Conservation (phyloP, 2,797 vertebrate species). For the Discoglossus pictus region DNA sequence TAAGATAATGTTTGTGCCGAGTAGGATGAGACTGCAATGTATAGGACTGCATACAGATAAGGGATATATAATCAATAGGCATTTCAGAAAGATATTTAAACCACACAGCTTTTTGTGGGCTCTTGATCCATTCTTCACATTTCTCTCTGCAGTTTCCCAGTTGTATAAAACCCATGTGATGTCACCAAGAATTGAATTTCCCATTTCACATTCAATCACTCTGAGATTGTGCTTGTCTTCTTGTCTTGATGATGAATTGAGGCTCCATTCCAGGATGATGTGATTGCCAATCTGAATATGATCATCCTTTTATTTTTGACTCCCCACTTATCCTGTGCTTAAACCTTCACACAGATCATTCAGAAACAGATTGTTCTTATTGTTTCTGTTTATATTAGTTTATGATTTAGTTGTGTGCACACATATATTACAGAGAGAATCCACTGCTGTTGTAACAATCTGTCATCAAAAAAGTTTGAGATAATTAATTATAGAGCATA, state of each 20-base stretch:
- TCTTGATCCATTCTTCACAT: constrained; percentile 34
- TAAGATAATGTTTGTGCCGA: constrained; percentile 8
- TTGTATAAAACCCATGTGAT: constrained; percentile 34
- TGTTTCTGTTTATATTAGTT: constrained; percentile 20
- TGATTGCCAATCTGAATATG: constrained; percentile 45
- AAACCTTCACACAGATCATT: constrained; percentile 18
- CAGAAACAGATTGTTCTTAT: constrained; percentile 13
- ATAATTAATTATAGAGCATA: no score
- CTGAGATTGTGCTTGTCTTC: constrained; percentile 38
- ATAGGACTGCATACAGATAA: constrained; percentile 16
- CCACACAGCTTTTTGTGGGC: constrained; percentile 12
- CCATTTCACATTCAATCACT: constrained; percentile 43
- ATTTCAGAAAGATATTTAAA: constrained; percentile 26
- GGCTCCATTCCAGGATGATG: constrained; percentile 32
- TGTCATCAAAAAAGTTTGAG: no score
- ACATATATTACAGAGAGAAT: no score
- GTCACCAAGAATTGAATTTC: constrained; percentile 40
- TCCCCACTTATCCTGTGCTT: constrained; percentile 34
- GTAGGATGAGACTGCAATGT: constrained; percentile 8
- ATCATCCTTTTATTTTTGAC: constrained; percentile 41
- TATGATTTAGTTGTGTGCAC: background rate
- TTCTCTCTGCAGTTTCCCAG: constrained; percentile 18
- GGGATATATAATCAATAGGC: constrained; percentile 27
- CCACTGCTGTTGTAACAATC: no score
- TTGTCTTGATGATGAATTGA: constrained; percentile 48